Evolutionary conservation across 2,113 vertebrate species (phyloP).

Genomic region (Neoarius graeffei): DNA sequence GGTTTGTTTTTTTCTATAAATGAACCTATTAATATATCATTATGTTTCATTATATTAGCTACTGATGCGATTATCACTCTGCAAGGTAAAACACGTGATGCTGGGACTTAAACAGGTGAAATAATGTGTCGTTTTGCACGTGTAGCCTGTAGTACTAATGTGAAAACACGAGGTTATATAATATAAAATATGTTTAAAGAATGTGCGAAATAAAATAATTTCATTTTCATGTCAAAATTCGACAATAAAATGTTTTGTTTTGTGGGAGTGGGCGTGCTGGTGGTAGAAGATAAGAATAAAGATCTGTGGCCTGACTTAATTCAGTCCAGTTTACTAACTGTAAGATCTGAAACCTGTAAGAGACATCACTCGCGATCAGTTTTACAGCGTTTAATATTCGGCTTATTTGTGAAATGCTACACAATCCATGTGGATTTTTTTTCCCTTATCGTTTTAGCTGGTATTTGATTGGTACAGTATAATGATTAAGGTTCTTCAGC

Average conservation of each 20-base stretch:
- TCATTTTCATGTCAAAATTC: background rate
- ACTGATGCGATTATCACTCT: background rate
- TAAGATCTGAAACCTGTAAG: background rate
- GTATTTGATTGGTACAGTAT: background rate
- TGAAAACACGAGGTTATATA: background rate
- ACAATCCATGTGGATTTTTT: background rate
- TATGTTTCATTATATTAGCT: no score
- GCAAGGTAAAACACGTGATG: background rate
- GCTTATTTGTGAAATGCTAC: background rate
- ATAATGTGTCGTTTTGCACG: background rate
- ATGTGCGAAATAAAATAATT: background rate
- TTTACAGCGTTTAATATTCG: background rate
- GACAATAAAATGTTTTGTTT: background rate
- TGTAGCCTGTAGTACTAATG: background rate
- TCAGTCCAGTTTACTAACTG: background rate
- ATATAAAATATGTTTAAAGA: background rate
- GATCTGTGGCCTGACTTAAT: background rate
- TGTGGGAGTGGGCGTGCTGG: background rate
- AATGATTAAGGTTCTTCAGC: background rate
- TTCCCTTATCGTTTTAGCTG: background rate
- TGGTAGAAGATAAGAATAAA: background rate
- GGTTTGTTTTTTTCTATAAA: background rate
- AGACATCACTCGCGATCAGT: background rate
- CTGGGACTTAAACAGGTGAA: background rate
- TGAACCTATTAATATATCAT: background rate